phyloP scores from a whole-genome alignment of 1,140 invertebrate species.

The Calephelis nemesis region DNA sequence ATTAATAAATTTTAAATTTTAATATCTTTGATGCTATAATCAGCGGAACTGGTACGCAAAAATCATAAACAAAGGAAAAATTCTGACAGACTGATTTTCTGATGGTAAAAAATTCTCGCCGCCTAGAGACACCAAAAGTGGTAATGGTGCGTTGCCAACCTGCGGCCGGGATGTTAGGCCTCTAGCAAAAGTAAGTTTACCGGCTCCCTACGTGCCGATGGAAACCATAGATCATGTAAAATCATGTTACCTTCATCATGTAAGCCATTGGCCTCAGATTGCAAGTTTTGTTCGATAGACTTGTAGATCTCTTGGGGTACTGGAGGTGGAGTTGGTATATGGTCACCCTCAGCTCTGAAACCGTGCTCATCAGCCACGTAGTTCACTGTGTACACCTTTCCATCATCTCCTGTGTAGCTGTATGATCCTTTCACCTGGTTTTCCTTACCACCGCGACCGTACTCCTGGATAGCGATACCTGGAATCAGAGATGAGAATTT shows the following conservation, averaged over 20 bases:
- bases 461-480: constrained; percentile 65
- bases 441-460: constrained; percentile 57
- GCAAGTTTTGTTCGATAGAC: constrained; percentile 79
- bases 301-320: constrained; percentile 82
- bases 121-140: too few relatives aligned
- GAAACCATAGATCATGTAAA: neutral
- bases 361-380: constrained; percentile 80
- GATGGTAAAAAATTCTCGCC: too few relatives aligned
- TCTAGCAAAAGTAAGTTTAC: too few relatives aligned
- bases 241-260: constrained; percentile 55
- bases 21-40: too few relatives aligned
- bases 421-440: constrained; percentile 80
- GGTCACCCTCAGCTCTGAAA: constrained; percentile 81
- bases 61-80: too few relatives aligned
- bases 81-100: too few relatives aligned
- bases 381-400: constrained; percentile 79
- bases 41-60: too few relatives aligned
- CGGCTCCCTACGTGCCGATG: too few relatives aligned
- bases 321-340: constrained; percentile 84
- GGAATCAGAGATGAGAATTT: constrained; percentile 20
- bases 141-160: too few relatives aligned
- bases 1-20: too few relatives aligned
- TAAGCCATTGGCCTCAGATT: constrained; percentile 57
- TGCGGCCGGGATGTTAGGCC: too few relatives aligned
- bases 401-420: constrained; percentile 83